A percentile compares a stretch with the other conserved stretches of the same genome.
phyloP scores from a whole-genome alignment of 2,113 vertebrate genomes.

The Pachypanchax playfairii region DNA sequence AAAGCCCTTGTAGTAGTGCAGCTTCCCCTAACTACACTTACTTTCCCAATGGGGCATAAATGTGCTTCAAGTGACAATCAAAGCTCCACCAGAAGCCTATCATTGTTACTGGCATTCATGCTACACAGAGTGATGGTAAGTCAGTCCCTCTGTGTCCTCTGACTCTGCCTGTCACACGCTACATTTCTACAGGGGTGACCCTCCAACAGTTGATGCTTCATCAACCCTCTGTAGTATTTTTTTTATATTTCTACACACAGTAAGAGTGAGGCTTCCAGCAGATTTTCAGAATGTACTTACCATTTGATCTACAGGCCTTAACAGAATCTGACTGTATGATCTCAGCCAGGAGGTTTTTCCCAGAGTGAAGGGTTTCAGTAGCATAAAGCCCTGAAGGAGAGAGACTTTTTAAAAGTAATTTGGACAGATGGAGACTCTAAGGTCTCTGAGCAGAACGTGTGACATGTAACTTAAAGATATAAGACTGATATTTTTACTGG shows the following conservation, averaged over 20 bases:
- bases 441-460: neutral
- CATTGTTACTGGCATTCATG: conserved; percentile 10
- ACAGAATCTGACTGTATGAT: conserved; percentile 14
- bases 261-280: conserved; percentile 10
- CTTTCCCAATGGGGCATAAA: neutral
- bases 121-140: neutral
- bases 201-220: neutral
- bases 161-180: neutral
- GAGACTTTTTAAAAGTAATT: conserved; percentile 1
- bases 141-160: conserved; percentile 6
- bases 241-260: neutral
- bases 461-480: neutral
- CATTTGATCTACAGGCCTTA: conserved; percentile 17
- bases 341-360: conserved; percentile 20
- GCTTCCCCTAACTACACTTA: neutral
- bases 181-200: conserved; percentile 2
- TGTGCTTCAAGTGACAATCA: conserved; percentile 10
- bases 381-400: conserved; percentile 1
- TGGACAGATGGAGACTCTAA: neutral
- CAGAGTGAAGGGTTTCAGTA: conserved; percentile 1
- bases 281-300: conserved; percentile 12
- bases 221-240: conserved; percentile 7
- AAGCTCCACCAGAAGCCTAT: conserved; percentile 11
- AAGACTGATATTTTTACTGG: neutral
- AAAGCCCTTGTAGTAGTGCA: neutral